phyloP scores from a whole-genome alignment of 2,113 vertebrate genomes.

The Urocolius indicus region DNA sequence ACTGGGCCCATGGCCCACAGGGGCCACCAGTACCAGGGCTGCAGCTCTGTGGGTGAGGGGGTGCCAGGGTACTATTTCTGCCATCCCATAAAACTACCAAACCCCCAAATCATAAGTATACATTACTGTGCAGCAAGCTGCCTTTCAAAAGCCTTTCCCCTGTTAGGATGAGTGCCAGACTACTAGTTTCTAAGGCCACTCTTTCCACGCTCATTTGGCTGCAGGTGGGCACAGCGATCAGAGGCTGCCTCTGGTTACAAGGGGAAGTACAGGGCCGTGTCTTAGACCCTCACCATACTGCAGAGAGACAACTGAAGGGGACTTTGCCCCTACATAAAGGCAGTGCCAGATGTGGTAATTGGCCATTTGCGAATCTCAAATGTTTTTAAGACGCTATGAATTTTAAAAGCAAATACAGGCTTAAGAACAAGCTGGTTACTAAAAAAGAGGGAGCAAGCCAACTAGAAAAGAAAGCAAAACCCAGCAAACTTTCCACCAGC shows the following conservation, averaged over 20 bases:
- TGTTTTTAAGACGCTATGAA: background rate
- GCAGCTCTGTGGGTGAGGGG: fast-evolving
- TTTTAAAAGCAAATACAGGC: background rate
- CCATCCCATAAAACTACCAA: background rate
- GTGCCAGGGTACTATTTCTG: background rate
- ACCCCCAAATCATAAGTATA: fast-evolving
- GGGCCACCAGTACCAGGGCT: background rate
- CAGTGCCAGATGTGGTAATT: too few relatives aligned
- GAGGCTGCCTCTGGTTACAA: background rate
- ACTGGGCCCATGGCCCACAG: background rate
- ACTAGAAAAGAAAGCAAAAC: background rate
- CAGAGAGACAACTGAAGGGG: background rate
- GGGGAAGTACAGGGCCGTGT: fast-evolving
- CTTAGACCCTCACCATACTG: background rate
- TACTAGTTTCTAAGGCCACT: background rate
- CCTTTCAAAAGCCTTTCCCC: background rate
- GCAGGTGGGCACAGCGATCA: background rate
- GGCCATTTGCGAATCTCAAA: background rate
- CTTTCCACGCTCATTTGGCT: fast-evolving
- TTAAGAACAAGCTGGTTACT: background rate
- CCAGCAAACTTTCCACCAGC: background rate
- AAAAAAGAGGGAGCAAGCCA: background rate
- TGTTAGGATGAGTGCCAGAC: background rate
- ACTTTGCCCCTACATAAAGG: background rate
- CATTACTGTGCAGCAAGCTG: fast-evolving